These are phyloP conservation scores for Chaenocephalus aceratus DNA, from an alignment of 2,113 vertebrate genomes.

Conservation along the genomic window DNA sequence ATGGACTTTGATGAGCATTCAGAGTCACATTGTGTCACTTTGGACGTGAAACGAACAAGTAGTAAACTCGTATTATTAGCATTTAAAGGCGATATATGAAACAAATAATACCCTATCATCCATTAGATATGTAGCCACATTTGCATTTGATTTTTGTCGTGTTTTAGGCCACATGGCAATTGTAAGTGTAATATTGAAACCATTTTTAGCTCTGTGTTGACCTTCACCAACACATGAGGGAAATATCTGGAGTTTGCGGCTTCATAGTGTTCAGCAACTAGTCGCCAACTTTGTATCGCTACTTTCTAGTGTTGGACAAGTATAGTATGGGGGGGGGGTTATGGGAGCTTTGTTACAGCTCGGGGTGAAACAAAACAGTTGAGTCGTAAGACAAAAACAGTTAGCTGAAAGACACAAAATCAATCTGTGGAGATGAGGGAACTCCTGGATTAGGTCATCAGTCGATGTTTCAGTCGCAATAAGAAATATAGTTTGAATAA, in stretches of 20 bases:
- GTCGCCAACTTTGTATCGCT: not conserved
- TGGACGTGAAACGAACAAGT: too few relatives aligned
- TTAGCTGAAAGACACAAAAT: not conserved
- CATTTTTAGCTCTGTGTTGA: not conserved
- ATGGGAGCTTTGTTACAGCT: too few relatives aligned
- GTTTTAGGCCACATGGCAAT: too few relatives aligned
- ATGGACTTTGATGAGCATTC: not conserved
- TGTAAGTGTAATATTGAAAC: not conserved
- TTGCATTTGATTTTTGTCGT: not conserved
- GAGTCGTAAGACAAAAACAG: not conserved
- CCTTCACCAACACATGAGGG: not conserved
- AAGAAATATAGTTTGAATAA: not conserved
- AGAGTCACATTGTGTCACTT: not conserved
- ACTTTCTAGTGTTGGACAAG: too few relatives aligned
- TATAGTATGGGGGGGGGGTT: too few relatives aligned
- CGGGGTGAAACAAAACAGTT: not conserved
- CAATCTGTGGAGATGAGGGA: not conserved
- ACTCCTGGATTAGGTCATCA: not conserved
- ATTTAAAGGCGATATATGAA: not conserved
- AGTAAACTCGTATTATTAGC: too few relatives aligned
- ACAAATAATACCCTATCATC: not conserved
- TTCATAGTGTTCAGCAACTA: too few relatives aligned
- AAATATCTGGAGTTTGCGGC: not conserved
- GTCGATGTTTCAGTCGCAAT: not conserved
- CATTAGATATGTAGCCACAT: not conserved